These are phyloP conservation scores for Endomychus coccineus DNA, from an alignment of 2,888 invertebrate species.

Conservation along the genomic window DNA sequence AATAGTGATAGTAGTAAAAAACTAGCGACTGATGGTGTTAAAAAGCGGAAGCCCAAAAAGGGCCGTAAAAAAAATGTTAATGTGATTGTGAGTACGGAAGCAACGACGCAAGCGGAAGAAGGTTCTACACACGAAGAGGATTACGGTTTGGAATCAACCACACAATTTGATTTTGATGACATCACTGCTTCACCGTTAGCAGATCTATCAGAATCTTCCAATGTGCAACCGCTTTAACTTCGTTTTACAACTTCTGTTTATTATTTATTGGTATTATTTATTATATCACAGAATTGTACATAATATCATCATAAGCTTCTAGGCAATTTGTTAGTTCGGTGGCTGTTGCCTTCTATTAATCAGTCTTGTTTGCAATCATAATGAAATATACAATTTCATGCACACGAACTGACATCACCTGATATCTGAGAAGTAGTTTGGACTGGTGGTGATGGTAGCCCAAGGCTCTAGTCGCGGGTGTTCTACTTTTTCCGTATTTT, in stretches of 20 bases:
- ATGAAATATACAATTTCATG: no score
- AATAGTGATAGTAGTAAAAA: constrained; percentile 26
- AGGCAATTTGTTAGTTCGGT: no score
- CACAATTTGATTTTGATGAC: constrained; percentile 42
- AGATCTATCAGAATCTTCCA: constrained; percentile 12
- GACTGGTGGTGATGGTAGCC: no score
- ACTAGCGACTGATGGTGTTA: constrained; percentile 30
- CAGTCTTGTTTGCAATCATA: no score
- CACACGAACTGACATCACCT: no score
- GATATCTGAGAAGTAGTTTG: no score
- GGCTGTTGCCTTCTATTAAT: no score
- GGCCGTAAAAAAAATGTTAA: constrained; percentile 40
- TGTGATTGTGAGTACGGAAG: constrained; percentile 40
- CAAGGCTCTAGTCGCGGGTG: no score
- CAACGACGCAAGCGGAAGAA: constrained; percentile 37
- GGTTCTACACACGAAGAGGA: constrained; percentile 45
- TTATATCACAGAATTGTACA: constrained; percentile 42
- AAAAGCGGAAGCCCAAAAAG: constrained; percentile 45
- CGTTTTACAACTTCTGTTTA: constrained; percentile 23
- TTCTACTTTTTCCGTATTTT: no score
- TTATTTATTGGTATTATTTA: constrained; percentile 46
- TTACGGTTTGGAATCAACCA: constrained; percentile 40
- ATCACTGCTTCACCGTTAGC: constrained; percentile 32
- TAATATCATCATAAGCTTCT: constrained; percentile 38
- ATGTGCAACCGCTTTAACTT: constrained; percentile 14